These are phyloP conservation scores for Calliscelio sp. DNA, from an alignment of 2,888 invertebrate genomes.

Conservation along the genomic window DNA sequence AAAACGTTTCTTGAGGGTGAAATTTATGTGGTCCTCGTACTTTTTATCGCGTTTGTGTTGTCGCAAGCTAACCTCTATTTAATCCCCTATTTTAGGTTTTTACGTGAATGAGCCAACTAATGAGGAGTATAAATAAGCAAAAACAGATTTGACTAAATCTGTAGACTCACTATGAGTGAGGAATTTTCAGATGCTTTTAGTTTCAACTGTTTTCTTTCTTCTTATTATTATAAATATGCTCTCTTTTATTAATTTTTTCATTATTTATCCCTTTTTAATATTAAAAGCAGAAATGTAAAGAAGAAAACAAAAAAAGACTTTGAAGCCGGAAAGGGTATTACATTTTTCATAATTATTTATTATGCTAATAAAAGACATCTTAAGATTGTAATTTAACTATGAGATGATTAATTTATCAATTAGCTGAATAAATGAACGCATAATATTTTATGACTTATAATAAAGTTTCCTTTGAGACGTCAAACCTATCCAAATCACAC, in stretches of 20 bases:
- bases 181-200: constrained; percentile 5
- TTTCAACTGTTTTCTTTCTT: too few relatives aligned
- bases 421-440: too few relatives aligned
- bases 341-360: too few relatives aligned
- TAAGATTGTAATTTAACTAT: too few relatives aligned
- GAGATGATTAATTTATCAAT: too few relatives aligned
- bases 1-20: constrained; percentile 58
- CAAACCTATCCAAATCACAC: constrained; percentile 4
- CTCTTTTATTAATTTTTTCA: too few relatives aligned
- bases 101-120: constrained; percentile 48
- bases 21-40: constrained; percentile 56
- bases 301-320: too few relatives aligned
- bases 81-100: constrained; percentile 55
- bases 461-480: constrained; percentile 9
- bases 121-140: constrained; percentile 55
- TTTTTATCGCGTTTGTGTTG: constrained; percentile 61
- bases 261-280: too few relatives aligned
- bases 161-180: not conserved
- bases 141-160: constrained; percentile 45
- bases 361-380: too few relatives aligned
- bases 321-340: too few relatives aligned
- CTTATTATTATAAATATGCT: too few relatives aligned
- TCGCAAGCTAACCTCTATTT: constrained; percentile 55
- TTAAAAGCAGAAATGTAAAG: too few relatives aligned
- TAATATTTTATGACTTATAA: not conserved